These are phyloP conservation scores for Drosophila lacertosa DNA, from an alignment of 1,140 invertebrate genomes.

Conservation along the genomic window DNA sequence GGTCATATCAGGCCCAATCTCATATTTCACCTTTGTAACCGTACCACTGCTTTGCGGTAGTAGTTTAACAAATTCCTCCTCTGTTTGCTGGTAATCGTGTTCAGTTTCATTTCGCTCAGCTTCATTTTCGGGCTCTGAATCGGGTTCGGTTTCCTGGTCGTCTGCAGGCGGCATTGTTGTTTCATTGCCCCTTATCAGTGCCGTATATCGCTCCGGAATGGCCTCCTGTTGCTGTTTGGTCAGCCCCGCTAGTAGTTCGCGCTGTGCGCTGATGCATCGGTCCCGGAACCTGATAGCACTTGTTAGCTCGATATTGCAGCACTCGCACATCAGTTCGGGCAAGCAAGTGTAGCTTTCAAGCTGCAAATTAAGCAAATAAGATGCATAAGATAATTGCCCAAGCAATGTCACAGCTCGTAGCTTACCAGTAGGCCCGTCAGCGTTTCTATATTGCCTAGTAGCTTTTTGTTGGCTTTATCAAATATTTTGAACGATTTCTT, in stretches of 20 bases:
- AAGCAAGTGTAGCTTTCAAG: slow-evolving; percentile 50
- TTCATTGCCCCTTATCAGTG: slow-evolving; percentile 24
- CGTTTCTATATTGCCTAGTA: slow-evolving; percentile 58
- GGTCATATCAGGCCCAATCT: slow-evolving; percentile 42
- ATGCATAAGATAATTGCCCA: background rate
- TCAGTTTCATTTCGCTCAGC: slow-evolving; percentile 35
- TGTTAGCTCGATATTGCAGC: slow-evolving; percentile 59
- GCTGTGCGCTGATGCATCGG: slow-evolving; percentile 62
- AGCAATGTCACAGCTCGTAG: background rate
- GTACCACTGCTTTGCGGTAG: slow-evolving; percentile 11
- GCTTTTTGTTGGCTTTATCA: slow-evolving; percentile 57
- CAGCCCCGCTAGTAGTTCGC: slow-evolving; percentile 44
- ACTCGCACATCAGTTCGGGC: slow-evolving; percentile 69
- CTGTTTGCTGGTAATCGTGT: background rate
- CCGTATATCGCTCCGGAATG: slow-evolving; percentile 21
- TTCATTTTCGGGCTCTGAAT: slow-evolving; percentile 11
- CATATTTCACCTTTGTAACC: slow-evolving; percentile 55
- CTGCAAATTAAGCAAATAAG: slow-evolving; percentile 15
- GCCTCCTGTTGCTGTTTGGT: slow-evolving; percentile 50
- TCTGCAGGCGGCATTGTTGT: background rate
- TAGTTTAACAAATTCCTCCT: slow-evolving; percentile 42
- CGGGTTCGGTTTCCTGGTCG: slow-evolving; percentile 11
- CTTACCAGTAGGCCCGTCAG: slow-evolving; percentile 63
- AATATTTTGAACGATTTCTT: slow-evolving; percentile 67
- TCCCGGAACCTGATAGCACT: slow-evolving; percentile 55